A percentile compares a stretch with the other conserved stretches of the same genome.
These are phyloP conservation scores for Lonchura striata DNA, from an alignment of 2,113 vertebrate genomes.

Conservation along the genomic window DNA sequence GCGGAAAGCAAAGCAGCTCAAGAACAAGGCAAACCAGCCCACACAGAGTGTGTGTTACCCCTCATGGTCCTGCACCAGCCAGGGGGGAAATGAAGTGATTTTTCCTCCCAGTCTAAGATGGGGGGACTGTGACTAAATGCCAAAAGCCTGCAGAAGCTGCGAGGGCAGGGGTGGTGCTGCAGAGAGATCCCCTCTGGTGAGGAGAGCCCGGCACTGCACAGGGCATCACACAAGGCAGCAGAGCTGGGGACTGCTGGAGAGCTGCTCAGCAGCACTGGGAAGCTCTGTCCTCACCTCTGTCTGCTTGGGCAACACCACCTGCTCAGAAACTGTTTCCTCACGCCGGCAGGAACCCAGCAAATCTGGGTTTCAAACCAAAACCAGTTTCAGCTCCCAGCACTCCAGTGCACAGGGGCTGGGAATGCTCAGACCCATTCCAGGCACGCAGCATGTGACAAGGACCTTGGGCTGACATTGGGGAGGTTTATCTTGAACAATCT, in stretches of 20 bases:
- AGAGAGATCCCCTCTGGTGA: not conserved
- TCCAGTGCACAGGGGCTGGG: not conserved
- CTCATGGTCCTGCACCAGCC: not conserved
- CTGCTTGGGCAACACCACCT: not conserved
- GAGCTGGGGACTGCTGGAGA: not conserved
- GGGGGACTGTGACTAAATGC: not conserved
- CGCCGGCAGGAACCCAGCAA: rapidly evolving
- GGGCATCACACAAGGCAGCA: rapidly evolving
- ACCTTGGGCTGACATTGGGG: constrained; percentile 40
- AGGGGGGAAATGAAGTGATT: rapidly evolving
- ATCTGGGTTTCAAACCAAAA: rapidly evolving
- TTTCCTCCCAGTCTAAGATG: not conserved
- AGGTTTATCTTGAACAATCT: not conserved
- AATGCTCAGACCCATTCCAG: rapidly evolving
- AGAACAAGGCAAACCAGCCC: not conserved
- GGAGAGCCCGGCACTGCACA: not conserved
- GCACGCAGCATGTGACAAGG: not conserved
- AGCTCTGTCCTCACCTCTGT: not conserved
- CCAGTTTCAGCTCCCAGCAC: rapidly evolving
- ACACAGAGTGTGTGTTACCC: not conserved
- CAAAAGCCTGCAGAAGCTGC: rapidly evolving
- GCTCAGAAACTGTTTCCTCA: rapidly evolving
- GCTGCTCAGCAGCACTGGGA: not conserved
- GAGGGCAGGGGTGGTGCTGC: not conserved
- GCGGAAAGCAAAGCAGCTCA: not conserved